phyloP scores from a whole-genome alignment of 1,140 invertebrate genomes.

The Conus betulinus region DNA sequence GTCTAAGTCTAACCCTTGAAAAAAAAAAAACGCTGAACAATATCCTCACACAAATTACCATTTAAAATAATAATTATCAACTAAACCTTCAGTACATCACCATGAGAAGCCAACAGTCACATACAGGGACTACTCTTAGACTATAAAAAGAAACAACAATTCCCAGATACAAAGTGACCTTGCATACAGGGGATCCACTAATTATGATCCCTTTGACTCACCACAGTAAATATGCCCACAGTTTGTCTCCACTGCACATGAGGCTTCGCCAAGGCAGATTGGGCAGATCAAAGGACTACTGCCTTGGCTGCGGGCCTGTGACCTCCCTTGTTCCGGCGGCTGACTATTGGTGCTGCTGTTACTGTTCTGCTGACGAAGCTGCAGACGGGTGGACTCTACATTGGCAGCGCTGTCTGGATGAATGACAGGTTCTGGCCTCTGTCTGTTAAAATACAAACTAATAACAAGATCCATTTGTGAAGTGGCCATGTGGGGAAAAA shows the following conservation, averaged over 20 bases:
- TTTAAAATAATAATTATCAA: no score
- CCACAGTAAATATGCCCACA: constrained; percentile 79
- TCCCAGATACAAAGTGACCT: no score
- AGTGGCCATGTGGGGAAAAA: no score
- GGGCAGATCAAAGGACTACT: constrained; percentile 71
- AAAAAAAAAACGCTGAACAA: no score
- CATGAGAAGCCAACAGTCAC: no score
- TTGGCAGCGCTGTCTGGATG: constrained; percentile 69
- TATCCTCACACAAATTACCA: no score
- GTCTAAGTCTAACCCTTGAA: no score
- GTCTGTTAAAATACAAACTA: constrained; percentile 22
- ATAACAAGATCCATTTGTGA: neutral
- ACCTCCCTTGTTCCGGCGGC: neutral
- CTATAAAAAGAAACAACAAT: no score
- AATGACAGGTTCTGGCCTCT: constrained; percentile 47
- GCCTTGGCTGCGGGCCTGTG: constrained; percentile 50
- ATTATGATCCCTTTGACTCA: constrained; percentile 45
- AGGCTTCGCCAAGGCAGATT: constrained; percentile 74
- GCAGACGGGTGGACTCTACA: constrained; percentile 35
- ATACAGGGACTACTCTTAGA: no score
- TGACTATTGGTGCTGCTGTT: constrained; percentile 15
- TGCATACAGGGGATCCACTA: no score
- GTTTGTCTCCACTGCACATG: constrained; percentile 77
- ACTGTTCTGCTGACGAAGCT: constrained; percentile 9
- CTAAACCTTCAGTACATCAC: no score